These are phyloP conservation scores for Apogon hyalosoma DNA, from an alignment of 2,797 vertebrate genomes.

Conservation along the genomic window DNA sequence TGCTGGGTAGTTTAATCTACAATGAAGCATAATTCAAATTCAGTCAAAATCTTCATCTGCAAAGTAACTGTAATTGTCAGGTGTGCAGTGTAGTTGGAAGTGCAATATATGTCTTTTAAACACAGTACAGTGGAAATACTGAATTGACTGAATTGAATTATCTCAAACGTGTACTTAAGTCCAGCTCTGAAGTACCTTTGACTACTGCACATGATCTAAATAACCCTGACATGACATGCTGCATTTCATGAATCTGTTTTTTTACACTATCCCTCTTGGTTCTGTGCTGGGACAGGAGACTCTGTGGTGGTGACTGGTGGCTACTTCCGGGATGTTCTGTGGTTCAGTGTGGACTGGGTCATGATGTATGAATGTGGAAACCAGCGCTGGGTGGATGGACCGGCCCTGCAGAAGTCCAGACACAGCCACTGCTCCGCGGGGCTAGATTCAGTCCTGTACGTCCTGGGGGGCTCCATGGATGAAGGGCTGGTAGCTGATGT, in stretches of 20 bases:
- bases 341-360: constrained; percentile 93
- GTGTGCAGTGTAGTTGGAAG: too few species aligned
- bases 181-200: too few species aligned
- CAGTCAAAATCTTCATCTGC: too few species aligned
- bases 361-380: constrained; percentile 84
- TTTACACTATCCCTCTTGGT: not conserved
- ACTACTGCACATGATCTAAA: too few species aligned
- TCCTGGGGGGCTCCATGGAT: constrained; percentile 89
- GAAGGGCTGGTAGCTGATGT: constrained; percentile 85
- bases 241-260: not conserved
- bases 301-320: constrained; percentile 90
- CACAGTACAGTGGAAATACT: too few species aligned
- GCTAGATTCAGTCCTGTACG: constrained; percentile 83
- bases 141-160: too few species aligned
- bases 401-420: constrained; percentile 87
- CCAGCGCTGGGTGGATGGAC: constrained; percentile 88
- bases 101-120: too few species aligned
- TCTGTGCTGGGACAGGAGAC: constrained; percentile 79
- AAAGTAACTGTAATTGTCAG: too few species aligned
- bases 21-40: too few species aligned
- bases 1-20: too few species aligned
- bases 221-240: too few species aligned
- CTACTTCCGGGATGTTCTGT: constrained; percentile 89
- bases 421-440: constrained; percentile 90
- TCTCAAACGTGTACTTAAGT: too few species aligned